Evolutionary conservation across 2,113 vertebrate genomes (phyloP).

Genomic region (Cyprinodon tularosa): DNA sequence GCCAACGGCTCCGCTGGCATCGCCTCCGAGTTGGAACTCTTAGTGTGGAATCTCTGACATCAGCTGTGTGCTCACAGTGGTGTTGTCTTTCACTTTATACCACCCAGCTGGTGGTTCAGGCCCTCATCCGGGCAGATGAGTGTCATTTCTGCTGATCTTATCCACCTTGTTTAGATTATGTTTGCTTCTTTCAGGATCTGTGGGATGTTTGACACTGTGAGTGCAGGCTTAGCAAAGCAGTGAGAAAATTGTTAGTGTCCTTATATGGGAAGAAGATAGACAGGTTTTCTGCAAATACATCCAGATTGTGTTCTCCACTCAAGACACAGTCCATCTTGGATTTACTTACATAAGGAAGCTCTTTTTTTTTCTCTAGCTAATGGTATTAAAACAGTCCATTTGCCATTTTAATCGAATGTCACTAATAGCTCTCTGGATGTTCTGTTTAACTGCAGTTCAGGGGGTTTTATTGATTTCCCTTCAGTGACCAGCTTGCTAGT

Average conservation of each 20-base stretch:
- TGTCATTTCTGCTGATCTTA: conserved; percentile 1
- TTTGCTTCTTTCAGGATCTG: background rate
- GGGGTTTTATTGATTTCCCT: conserved; percentile 53
- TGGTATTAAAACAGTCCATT: conserved; percentile 5
- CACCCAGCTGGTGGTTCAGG: conserved; percentile 39
- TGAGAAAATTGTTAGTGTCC: conserved; percentile 17
- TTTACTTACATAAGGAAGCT: conserved; percentile 22
- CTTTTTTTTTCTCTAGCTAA: conserved; percentile 15
- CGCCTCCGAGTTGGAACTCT: conserved; percentile 35
- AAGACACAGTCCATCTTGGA: conserved; percentile 26
- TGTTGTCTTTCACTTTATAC: conserved; percentile 52
- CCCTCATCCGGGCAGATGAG: conserved; percentile 28
- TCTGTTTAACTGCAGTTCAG: conserved; percentile 17
- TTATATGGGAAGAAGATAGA: conserved; percentile 35
- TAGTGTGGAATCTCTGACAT: conserved; percentile 68
- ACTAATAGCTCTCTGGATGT: conserved; percentile 13
- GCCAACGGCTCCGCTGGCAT: conserved; percentile 26
- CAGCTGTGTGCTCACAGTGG: conserved; percentile 48
- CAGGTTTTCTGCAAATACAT: conserved; percentile 9
- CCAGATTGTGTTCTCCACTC: conserved; percentile 1
- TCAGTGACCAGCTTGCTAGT: conserved; percentile 36
- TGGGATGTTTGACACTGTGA: conserved; percentile 1
- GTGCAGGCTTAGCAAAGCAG: background rate
- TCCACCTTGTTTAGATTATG: background rate
- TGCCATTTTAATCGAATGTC: conserved; percentile 23